Conservation (phyloP, 2,888 invertebrate genomes). For the Microctonus brassicae region DNA sequence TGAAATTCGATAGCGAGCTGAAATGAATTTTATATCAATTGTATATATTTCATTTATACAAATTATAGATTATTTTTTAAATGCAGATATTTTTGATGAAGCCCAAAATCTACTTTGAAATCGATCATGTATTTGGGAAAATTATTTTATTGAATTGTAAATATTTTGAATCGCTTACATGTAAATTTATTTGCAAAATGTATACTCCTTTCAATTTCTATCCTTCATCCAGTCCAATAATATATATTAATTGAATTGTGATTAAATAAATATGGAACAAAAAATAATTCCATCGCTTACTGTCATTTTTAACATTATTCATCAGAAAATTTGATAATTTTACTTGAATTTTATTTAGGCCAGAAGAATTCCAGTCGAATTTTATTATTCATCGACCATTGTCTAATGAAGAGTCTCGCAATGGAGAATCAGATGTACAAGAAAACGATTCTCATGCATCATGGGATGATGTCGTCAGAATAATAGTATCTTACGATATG, state of each 20-base stretch:
- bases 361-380: background rate
- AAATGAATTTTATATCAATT: background rate
- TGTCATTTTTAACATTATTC: background rate
- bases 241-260: background rate
- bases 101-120: too few species aligned
- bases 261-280: background rate
- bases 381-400: background rate
- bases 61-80: too few species aligned
- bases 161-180: background rate
- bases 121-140: background rate
- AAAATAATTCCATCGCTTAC: background rate
- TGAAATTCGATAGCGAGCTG: background rate
- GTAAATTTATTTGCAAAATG: background rate
- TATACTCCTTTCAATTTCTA: background rate
- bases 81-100: too few species aligned
- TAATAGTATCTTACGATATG: slow-evolving; percentile 49
- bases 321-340: too few species aligned
- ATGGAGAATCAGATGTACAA: background rate
- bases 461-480: slow-evolving; percentile 37
- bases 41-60: background rate
- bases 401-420: background rate
- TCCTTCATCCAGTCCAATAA: too few species aligned
- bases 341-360: background rate
- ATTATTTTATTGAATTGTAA: background rate
- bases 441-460: background rate